Conservation (phyloP, 2,113 vertebrate genomes). For the Chrysemys picta region DNA sequence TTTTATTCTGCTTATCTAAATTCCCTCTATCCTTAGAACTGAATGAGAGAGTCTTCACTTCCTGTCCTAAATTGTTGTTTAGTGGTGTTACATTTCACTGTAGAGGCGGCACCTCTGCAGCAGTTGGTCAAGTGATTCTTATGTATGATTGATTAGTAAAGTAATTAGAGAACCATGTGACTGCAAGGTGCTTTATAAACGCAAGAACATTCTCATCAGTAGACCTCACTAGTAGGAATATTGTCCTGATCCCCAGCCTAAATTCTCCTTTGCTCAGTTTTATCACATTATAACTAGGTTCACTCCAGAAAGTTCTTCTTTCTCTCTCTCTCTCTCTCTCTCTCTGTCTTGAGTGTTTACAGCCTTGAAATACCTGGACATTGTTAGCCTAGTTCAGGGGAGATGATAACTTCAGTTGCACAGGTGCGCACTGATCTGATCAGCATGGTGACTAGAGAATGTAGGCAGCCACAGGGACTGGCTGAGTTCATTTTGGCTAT, state of each 20-base stretch:
- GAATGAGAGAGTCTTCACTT: neutral
- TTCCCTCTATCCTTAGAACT: neutral
- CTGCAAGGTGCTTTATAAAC: neutral
- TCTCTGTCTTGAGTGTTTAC: too few relatives aligned
- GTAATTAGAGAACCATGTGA: neutral
- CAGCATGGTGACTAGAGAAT: neutral
- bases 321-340: neutral
- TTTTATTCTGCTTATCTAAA: neutral
- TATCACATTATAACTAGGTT: neutral
- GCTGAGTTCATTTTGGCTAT: neutral
- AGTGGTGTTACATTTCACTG: neutral
- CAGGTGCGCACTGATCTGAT: neutral
- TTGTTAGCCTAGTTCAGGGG: too few relatives aligned
- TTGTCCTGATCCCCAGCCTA: neutral
- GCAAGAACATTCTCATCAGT: neutral
- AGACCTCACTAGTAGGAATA: neutral
- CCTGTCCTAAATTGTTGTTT: neutral
- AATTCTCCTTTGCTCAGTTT: neutral
- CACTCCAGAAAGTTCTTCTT: neutral
- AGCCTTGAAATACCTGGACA: neutral
- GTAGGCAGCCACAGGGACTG: neutral
- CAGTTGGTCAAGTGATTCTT: neutral
- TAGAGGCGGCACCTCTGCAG: neutral
- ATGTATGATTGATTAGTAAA: neutral
- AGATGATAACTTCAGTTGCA: neutral